These are phyloP conservation scores for Montipora sp. DNA, from an alignment of 64 coral and sea anemone genomes.

Conservation along the genomic window DNA sequence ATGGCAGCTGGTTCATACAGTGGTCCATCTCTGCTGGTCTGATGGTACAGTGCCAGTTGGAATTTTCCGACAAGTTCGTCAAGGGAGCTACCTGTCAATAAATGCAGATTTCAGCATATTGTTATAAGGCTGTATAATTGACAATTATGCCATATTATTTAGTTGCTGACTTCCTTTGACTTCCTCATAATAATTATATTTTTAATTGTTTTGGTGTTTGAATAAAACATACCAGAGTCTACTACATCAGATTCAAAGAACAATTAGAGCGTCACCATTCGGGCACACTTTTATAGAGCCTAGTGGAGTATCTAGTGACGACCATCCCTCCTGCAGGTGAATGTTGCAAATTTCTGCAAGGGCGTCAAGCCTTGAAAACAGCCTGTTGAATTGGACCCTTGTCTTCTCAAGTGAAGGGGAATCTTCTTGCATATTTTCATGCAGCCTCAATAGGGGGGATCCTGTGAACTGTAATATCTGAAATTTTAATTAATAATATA, in stretches of 20 bases:
- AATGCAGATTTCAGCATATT: neutral
- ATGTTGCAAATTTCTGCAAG: neutral
- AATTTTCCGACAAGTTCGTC: no score
- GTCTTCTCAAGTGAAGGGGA: conserved; percentile 9
- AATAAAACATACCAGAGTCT: conserved; percentile 3
- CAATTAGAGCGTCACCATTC: neutral
- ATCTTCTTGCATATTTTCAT: conserved; percentile 11
- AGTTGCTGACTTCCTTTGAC: neutral
- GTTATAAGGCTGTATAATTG: conserved; percentile 13
- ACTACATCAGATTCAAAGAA: conserved; percentile 13
- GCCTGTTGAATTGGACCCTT: conserved; percentile 2
- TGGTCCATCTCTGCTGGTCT: no score
- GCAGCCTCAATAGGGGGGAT: conserved; percentile 4
- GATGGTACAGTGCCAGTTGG: no score
- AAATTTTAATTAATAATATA: conserved; percentile 11
- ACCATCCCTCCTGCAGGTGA: conserved; percentile 6
- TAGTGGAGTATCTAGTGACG: neutral
- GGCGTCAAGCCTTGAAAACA: conserved; percentile 7
- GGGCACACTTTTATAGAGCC: neutral
- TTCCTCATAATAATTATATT: neutral
- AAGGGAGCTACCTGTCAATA: no score
- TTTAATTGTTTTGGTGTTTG: conserved; percentile 13
- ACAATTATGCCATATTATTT: conserved; percentile 6
- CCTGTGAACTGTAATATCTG: conserved; percentile 14
- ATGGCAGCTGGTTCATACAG: no score